phyloP scores from a whole-genome alignment of 1,140 invertebrate species.

The Nasonia vitripennis region DNA sequence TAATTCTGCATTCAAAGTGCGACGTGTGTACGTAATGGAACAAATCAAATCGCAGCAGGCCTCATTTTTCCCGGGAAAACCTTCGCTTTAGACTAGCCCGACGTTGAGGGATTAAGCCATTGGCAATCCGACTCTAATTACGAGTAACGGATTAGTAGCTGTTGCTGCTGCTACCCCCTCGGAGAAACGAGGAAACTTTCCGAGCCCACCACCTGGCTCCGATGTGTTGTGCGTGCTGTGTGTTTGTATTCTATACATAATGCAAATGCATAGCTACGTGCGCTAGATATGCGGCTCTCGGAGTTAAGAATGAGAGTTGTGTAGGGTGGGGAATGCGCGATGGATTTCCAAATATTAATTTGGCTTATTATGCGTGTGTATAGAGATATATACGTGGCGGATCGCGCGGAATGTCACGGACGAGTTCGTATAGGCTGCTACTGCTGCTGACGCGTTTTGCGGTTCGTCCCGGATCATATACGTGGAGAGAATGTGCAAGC shows the following conservation, averaged over 20 bases:
- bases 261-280: not conserved
- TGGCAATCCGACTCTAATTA: constrained; percentile 75
- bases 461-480: not conserved
- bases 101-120: constrained; percentile 74
- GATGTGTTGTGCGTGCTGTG: too few species aligned
- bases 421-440: not conserved
- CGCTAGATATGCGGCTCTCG: not conserved
- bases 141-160: constrained; percentile 73
- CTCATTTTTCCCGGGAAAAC: not conserved
- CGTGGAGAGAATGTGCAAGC: not conserved
- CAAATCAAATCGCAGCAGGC: not conserved
- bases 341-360: not conserved
- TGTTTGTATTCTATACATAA: not conserved
- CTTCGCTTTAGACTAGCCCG: constrained; percentile 49
- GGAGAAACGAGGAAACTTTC: constrained; percentile 71
- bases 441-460: not conserved
- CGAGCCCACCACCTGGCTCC: constrained; percentile 32
- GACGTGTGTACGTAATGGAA: not conserved
- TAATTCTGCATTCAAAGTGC: not conserved
- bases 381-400: not conserved
- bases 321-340: not conserved
- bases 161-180: constrained; percentile 49
- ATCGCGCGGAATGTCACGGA: not conserved
- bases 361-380: not conserved
- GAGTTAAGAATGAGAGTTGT: not conserved